Base-by-base conservation (phyloP, 2,888 invertebrate species). In the Chrysolina oricalcia region DNA sequence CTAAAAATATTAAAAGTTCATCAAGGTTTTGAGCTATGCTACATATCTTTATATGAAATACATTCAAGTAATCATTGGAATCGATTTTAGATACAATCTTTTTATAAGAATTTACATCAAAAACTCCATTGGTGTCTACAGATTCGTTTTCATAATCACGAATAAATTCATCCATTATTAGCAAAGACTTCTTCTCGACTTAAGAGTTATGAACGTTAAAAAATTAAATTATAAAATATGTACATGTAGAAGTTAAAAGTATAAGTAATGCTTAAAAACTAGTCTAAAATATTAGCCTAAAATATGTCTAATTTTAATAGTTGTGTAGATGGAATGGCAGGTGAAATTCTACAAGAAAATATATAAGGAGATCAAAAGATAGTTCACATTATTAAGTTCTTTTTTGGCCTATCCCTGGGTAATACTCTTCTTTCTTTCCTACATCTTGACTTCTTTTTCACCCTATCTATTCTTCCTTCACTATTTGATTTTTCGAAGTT, bases 11-110 rank as follows among this genome's bases (percentile, higher is more conserved):
- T 23, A 62, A 35, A 23, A 62, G 62, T 27, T 62, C 62, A 62
- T 62, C 62, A 62, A 62, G 23, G 23, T 62, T 27, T 62, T 62
- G 62, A n/a, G 62, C 62, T 62, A 62, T 35, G 62, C 19, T 62
- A 62, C 62, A 62, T 62, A 62, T 27, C 27, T 27, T 62, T 62
- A 23, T 62, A 62, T 23, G 35, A 27, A 62, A 62, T 62, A 27
- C 35, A 35, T 62, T n/a, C 27, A 27, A 62, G 35, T 27, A 62
- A 62, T 62, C 62, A n/a, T 23, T 35, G 35, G 62, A 62, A 62
- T 62, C 62, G 62, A 62, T 62, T 15, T 62, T 62, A 21, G 27
- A 62, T 27, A 62, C 23, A 62, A 62, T n/a, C 62, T 27, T 62
- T 10, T 2, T 27, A 23, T 62, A 27, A 62, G 62, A 62, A 62